Evolutionary conservation across 2,113 vertebrate genomes (phyloP).

Genomic region (Caranx ignobilis): DNA sequence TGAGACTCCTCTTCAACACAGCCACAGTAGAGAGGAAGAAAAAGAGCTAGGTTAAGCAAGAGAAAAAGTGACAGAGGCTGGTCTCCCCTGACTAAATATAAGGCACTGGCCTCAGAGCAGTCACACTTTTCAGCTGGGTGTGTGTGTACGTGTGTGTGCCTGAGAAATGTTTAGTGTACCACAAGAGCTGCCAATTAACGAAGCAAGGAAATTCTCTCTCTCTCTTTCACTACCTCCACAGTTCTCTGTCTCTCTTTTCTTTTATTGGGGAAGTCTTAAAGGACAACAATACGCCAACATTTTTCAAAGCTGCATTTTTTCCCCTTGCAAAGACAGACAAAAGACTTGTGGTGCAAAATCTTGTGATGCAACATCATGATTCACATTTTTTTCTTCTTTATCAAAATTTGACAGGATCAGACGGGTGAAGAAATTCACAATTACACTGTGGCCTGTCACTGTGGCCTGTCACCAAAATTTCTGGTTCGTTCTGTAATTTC

Average conservation of each 20-base stretch:
- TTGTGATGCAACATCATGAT: neutral
- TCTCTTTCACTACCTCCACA: constrained; percentile 38
- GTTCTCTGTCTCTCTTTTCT: constrained; percentile 27
- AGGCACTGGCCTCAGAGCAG: constrained; percentile 61
- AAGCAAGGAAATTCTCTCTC: constrained; percentile 52
- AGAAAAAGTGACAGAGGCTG: constrained; percentile 74
- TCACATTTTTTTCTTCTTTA: constrained; percentile 11
- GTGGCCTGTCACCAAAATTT: neutral
- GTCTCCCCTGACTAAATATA: constrained; percentile 72
- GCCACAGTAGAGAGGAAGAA: constrained; percentile 58
- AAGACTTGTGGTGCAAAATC: neutral
- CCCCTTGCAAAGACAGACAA: constrained; percentile 12
- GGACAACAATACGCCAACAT: constrained; percentile 9
- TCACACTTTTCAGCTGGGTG: constrained; percentile 33
- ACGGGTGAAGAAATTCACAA: neutral
- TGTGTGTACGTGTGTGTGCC: constrained; percentile 15
- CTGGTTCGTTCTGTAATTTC: neutral
- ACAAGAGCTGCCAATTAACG: constrained; percentile 66
- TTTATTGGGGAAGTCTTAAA: constrained; percentile 42
- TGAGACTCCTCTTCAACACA: constrained; percentile 70
- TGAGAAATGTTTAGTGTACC: constrained; percentile 52
- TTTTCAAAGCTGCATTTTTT: constrained; percentile 5
- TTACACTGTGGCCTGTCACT: neutral
- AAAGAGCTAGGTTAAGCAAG: constrained; percentile 64
- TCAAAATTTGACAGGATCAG: neutral